phyloP scores from a whole-genome alignment of 2,888 invertebrate species.

The Papilio protenor region DNA sequence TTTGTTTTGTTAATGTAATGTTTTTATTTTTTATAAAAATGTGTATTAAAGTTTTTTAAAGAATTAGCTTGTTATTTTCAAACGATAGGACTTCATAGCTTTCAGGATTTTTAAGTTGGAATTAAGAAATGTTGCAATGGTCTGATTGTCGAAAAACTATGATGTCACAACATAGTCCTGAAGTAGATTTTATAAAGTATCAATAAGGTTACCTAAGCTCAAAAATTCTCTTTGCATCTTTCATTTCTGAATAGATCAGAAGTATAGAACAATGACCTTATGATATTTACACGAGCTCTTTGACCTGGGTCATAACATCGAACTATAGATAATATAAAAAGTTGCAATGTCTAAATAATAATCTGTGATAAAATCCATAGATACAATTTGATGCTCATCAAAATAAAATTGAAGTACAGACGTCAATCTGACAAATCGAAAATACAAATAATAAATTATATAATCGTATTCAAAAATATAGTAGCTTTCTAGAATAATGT shows the following conservation, averaged over 20 bases:
- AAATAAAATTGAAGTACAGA: slow-evolving; percentile 29
- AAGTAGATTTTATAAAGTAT: not conserved
- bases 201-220: not conserved
- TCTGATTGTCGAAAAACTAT: not conserved
- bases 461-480: slow-evolving; percentile 12
- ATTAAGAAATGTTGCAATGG: not conserved
- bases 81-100: not conserved
- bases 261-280: not conserved
- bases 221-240: not conserved
- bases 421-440: slow-evolving; percentile 26
- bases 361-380: slow-evolving; percentile 1
- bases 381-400: slow-evolving; percentile 1
- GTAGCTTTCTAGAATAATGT: not conserved
- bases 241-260: not conserved
- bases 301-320: not conserved
- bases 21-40: not conserved
- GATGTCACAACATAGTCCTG: not conserved
- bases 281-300: not conserved
- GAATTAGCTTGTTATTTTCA: not conserved
- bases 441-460: slow-evolving; percentile 32
- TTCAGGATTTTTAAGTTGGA: not conserved
- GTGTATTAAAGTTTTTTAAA: slow-evolving; percentile 1
- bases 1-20: slow-evolving; percentile 29
- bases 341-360: not conserved
- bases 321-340: not conserved